Evolutionary conservation across 2,888 invertebrate species (phyloP).

Genomic region (Phrixothrix hirtus): DNA sequence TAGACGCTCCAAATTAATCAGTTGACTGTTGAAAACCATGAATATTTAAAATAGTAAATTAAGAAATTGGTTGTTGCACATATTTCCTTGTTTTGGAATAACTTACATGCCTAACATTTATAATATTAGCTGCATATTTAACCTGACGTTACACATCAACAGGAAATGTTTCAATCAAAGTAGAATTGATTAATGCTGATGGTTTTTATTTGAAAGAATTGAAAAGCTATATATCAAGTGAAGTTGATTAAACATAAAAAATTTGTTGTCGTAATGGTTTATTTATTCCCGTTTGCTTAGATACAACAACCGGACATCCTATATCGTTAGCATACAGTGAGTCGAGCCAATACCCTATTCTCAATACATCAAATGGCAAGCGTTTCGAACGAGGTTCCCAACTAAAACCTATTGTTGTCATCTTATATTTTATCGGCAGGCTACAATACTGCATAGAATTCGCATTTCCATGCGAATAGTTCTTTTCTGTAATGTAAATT

Average conservation of each 20-base stretch:
- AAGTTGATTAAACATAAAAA: conserved; percentile 22
- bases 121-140: too few relatives aligned
- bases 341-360: conserved; percentile 49
- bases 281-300: conserved; percentile 52
- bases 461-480: conserved; percentile 57
- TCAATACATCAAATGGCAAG: conserved; percentile 49
- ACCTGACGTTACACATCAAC: too few relatives aligned
- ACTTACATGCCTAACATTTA: too few relatives aligned
- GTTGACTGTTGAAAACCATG: too few relatives aligned
- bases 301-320: conserved; percentile 55
- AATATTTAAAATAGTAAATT: too few relatives aligned
- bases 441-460: conserved; percentile 53
- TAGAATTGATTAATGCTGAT: not conserved
- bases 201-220: not conserved
- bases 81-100: too few relatives aligned
- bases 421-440: conserved; percentile 58
- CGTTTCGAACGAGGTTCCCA: conserved; percentile 49
- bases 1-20: too few relatives aligned
- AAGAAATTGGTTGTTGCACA: too few relatives aligned
- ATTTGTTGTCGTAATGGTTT: conserved; percentile 44
- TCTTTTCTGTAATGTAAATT: conserved; percentile 55
- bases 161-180: not conserved
- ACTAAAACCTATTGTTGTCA: conserved; percentile 55
- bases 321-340: conserved; percentile 50
- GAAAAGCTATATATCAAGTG: conserved; percentile 17